phyloP scores from a whole-genome alignment of 2,797 vertebrate species.

The Hydrocynus forskahlii region DNA sequence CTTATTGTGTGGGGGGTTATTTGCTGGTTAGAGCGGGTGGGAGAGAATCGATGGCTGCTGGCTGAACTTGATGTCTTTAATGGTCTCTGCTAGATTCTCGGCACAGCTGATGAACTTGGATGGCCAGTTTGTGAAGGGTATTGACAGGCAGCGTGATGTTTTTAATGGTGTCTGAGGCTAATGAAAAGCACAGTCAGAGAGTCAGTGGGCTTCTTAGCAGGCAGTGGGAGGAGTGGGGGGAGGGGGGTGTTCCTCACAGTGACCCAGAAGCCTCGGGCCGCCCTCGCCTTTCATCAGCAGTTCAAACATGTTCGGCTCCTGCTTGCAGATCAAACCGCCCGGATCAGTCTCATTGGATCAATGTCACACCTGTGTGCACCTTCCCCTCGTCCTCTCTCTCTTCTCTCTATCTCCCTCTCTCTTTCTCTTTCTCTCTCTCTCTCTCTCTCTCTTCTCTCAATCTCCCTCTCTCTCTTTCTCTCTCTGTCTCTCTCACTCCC shows the following conservation, averaged over 20 bases:
- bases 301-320: constrained; percentile 52
- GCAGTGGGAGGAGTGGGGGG: not conserved
- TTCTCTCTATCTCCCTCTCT: too few relatives aligned
- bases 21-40: not conserved
- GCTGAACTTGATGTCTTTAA: constrained; percentile 33
- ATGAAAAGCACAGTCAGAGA: constrained; percentile 39
- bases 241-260: constrained; percentile 15
- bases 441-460: constrained; percentile 57
- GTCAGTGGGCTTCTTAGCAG: not conserved
- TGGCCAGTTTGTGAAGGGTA: constrained; percentile 40
- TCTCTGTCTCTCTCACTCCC: constrained; percentile 60
- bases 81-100: constrained; percentile 33
- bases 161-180: constrained; percentile 34
- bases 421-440: constrained; percentile 63
- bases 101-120: constrained; percentile 41
- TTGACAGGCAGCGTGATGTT: constrained; percentile 35
- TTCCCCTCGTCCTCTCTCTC: constrained; percentile 66
- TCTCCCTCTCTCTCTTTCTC: constrained; percentile 69
- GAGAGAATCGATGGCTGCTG: constrained; percentile 31
- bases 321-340: constrained; percentile 45
- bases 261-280: constrained; percentile 44
- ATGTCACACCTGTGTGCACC: constrained; percentile 50
- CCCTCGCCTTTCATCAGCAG: constrained; percentile 51
- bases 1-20: not conserved
- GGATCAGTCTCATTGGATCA: constrained; percentile 47